A percentile compares a stretch with the other conserved stretches of the same genome.
Conservation (phyloP, 2,888 invertebrate species). For the Clostera curtula region DNA sequence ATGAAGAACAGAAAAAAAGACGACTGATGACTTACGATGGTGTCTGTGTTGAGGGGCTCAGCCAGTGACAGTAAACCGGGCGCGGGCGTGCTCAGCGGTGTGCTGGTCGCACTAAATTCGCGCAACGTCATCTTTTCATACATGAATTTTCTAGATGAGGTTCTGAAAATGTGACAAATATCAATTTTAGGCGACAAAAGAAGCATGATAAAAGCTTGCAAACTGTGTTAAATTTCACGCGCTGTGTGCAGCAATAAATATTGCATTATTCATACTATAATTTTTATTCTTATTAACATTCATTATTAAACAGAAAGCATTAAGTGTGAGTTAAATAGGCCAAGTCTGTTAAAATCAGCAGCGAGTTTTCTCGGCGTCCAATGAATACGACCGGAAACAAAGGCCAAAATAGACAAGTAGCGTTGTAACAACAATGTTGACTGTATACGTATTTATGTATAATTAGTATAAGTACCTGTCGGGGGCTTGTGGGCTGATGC, state of each 20-base stretch:
- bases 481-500: constrained; percentile 62
- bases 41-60: constrained; percentile 49
- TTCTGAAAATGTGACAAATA: constrained; percentile 35
- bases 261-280: too few species aligned
- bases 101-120: constrained; percentile 60
- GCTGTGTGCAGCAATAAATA: too few species aligned
- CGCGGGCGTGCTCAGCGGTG: constrained; percentile 50
- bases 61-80: constrained; percentile 65
- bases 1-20: too few species aligned
- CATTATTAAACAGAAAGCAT: too few species aligned
- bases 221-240: constrained; percentile 1
- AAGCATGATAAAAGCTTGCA: constrained; percentile 8
- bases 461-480: constrained; percentile 49
- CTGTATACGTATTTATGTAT: too few species aligned
- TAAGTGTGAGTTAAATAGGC: too few species aligned
- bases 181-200: neutral
- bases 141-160: constrained; percentile 72
- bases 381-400: too few species aligned
- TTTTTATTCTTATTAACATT: too few species aligned
- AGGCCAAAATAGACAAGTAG: too few species aligned
- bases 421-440: too few species aligned
- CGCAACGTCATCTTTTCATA: constrained; percentile 71
- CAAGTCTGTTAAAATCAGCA: too few species aligned
- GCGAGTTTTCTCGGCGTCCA: too few species aligned
- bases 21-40: constrained; percentile 53